Base-by-base conservation (phyloP, 2,797 vertebrate genomes). In the Phrynocephalus guinanensis region DNA sequence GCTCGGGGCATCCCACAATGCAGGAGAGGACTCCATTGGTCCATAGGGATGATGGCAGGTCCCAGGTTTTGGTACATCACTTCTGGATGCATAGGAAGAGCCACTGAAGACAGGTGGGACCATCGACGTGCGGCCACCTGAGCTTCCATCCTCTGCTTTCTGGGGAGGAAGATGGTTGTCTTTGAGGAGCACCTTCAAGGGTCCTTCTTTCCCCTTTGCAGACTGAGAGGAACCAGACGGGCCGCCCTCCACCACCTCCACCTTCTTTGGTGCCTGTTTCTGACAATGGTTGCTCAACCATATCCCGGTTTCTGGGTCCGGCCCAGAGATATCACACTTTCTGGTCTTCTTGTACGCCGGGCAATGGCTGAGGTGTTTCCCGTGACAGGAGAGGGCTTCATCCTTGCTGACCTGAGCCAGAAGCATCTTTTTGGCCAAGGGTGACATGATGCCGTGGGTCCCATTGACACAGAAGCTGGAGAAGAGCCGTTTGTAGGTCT, bases 371-470 rank as follows among this genome's bases (percentile, higher is more conserved):
- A 95, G 94, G 83, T 92, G 89, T 38, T 91, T 90, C 33, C 95
- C 90, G 66, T 81, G 94, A 75, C 94, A 88, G 67, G 30, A 94
- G 91, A 92, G 89, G 88, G 95, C 90, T 83, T 95, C 95, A 0
- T 93, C 96, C n/a, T 98, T 95, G 95, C 98, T 98, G 78, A 98
- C 98, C 95, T 99, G 98, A 20, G 98, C 98, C 94, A 98, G 90
- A 26, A 98, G 97, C 92, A 99, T 99, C 91, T 99, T 99, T 89
- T 99, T 99, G 95, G 98, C 98, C 94, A 99, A 95, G 0, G 98
- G 98, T 3, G 98, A 99, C 95, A 99, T 99, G 93, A 98, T 97
- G 66, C 96, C 96, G 0, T 95, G 96, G 44, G 93, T 94, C 13
- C 96, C 94, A 81, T 95, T 95, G 93, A 96, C 90, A 81, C 95